These are phyloP conservation scores for Enteromius afrohamiltoni DNA, from an alignment of 2,797 vertebrate species.

Conservation along the genomic window DNA sequence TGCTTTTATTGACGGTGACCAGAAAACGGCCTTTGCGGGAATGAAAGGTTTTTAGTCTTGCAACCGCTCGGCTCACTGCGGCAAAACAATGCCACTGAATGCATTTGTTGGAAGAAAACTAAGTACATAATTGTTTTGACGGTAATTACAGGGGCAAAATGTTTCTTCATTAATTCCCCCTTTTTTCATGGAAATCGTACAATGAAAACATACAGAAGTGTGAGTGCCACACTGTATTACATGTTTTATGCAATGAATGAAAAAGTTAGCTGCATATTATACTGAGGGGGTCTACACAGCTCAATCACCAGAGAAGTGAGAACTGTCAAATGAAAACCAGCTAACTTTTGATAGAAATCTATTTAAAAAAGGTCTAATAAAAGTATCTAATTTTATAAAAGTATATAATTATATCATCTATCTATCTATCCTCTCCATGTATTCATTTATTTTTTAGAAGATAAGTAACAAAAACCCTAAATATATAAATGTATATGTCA, in stretches of 20 bases:
- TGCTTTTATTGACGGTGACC: slow-evolving; percentile 89
- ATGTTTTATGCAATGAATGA: slow-evolving; percentile 70
- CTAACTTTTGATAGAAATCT: not conserved
- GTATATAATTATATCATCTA: not conserved
- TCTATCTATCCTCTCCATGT: not conserved
- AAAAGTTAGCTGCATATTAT: slow-evolving; percentile 35
- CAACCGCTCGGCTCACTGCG: slow-evolving; percentile 79
- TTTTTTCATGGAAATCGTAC: slow-evolving; percentile 76
- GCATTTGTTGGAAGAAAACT: slow-evolving; percentile 86
- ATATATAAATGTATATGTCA: not conserved
- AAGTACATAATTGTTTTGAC: slow-evolving; percentile 88
- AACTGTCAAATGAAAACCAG: not conserved
- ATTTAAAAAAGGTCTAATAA: not conserved
- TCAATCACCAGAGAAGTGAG: slow-evolving; percentile 15
- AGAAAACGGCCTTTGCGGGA: slow-evolving; percentile 85
- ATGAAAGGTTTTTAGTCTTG: slow-evolving; percentile 89
- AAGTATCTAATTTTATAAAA: too few relatives aligned
- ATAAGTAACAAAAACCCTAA: not conserved
- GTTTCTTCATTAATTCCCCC: slow-evolving; percentile 87
- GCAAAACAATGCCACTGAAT: slow-evolving; percentile 84
- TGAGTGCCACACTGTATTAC: slow-evolving; percentile 64
- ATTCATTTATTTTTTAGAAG: too few relatives aligned
- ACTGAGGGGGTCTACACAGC: slow-evolving; percentile 7
- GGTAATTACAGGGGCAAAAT: slow-evolving; percentile 83
- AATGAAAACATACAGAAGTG: slow-evolving; percentile 73